phyloP scores from a whole-genome alignment of 1,140 invertebrate genomes.

The Orius insidiosus region DNA sequence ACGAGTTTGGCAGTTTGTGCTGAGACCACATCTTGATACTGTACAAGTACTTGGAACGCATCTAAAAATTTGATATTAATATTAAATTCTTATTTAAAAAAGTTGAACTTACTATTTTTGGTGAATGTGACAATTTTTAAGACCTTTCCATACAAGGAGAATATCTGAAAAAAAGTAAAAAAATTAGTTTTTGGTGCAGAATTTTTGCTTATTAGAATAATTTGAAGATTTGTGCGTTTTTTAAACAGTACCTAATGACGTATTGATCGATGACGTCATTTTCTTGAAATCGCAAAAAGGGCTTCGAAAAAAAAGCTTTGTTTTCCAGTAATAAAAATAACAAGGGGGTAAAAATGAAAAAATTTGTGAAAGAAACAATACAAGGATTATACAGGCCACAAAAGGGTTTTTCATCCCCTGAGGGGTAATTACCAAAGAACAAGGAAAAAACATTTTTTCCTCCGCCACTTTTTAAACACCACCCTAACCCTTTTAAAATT shows the following conservation, averaged over 20 bases:
- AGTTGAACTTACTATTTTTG: conserved; percentile 82
- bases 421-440: no score
- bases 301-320: background rate
- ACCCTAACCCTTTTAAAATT: no score
- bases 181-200: conserved; percentile 8
- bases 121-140: conserved; percentile 98
- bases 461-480: no score
- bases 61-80: conserved; percentile 42
- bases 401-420: no score
- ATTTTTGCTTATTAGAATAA: no score
- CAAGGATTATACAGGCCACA: no score
- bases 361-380: no score
- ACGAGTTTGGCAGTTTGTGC: conserved; percentile 91
- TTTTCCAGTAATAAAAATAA: no score
- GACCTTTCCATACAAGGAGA: conserved; percentile 94
- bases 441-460: no score
- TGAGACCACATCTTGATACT: conserved; percentile 89
- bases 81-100: conserved; percentile 13
- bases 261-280: background rate
- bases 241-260: no score
- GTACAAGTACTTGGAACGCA: conserved; percentile 97
- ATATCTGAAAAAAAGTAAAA: conserved; percentile 64
- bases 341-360: no score
- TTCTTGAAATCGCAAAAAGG: background rate
- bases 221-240: conserved; percentile 1